Conservation (phyloP, 2,797 vertebrate genomes). For the Cygnus olor region DNA sequence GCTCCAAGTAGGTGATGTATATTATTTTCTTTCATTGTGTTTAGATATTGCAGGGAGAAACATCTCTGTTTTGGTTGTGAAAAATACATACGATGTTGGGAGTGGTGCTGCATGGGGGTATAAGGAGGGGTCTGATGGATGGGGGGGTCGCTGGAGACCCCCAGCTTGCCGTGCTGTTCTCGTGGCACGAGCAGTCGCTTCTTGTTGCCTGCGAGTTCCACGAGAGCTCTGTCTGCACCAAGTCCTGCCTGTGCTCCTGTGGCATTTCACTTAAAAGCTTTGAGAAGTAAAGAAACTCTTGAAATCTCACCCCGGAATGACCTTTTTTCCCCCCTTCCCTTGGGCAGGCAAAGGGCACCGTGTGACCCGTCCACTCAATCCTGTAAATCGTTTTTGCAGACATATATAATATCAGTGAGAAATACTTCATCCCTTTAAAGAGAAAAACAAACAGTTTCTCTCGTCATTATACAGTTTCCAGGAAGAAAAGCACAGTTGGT, state of each 20-base stretch:
- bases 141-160: background rate
- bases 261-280: constrained; percentile 24
- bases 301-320: constrained; percentile 18
- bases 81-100: background rate
- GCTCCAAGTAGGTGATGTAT: background rate
- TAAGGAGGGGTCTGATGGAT: background rate
- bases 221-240: background rate
- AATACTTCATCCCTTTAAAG: constrained; percentile 74
- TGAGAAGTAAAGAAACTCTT: constrained; percentile 15
- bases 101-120: background rate
- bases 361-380: constrained; percentile 57
- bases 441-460: constrained; percentile 68
- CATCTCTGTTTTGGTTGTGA: background rate
- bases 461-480: constrained; percentile 65
- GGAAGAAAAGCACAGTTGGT: constrained; percentile 55
- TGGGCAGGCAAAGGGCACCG: background rate
- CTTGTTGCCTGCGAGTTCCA: background rate
- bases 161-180: background rate
- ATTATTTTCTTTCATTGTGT: background rate
- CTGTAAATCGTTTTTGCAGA: constrained; percentile 64
- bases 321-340: background rate
- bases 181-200: background rate
- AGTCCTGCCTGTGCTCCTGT: background rate
- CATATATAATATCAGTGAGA: constrained; percentile 66
- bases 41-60: background rate